phyloP scores from a whole-genome alignment of 2,113 vertebrate species.

The Cynoglossus semilaevis region DNA sequence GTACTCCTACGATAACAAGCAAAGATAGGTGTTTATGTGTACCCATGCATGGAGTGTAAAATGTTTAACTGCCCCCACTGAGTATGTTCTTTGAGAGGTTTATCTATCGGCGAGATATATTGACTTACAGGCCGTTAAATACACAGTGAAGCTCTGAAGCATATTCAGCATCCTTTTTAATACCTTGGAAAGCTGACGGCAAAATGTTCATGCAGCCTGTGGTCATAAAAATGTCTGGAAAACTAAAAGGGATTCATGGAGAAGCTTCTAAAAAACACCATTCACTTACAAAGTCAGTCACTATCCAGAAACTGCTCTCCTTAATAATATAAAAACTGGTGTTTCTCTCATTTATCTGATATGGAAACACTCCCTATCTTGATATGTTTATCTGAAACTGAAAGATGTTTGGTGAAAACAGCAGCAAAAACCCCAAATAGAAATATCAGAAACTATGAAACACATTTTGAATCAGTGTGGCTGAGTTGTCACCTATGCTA shows the following conservation, averaged over 20 bases:
- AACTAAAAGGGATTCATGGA: constrained; percentile 3
- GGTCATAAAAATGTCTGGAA: neutral
- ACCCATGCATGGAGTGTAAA: too few species aligned
- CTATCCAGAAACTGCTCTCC: neutral
- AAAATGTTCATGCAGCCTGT: neutral
- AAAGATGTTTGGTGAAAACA: too few species aligned
- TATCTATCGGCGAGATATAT: neutral
- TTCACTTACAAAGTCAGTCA: neutral
- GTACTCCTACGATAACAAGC: too few species aligned
- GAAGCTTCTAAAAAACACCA: neutral
- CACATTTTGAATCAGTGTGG: too few species aligned
- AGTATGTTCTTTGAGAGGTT: neutral
- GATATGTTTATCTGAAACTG: neutral
- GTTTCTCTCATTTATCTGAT: neutral
- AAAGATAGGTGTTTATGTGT: too few species aligned
- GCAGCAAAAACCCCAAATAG: too few species aligned
- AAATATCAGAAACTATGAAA: too few species aligned
- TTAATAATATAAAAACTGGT: neutral
- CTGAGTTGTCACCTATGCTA: too few species aligned
- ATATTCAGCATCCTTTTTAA: neutral
- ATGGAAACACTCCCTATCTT: neutral
- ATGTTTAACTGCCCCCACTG: neutral
- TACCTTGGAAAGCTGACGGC: neutral
- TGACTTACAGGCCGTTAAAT: neutral
- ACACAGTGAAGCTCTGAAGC: neutral